These are phyloP conservation scores for Pithys albifrons DNA, from an alignment of 2,113 vertebrate species.

Conservation along the genomic window DNA sequence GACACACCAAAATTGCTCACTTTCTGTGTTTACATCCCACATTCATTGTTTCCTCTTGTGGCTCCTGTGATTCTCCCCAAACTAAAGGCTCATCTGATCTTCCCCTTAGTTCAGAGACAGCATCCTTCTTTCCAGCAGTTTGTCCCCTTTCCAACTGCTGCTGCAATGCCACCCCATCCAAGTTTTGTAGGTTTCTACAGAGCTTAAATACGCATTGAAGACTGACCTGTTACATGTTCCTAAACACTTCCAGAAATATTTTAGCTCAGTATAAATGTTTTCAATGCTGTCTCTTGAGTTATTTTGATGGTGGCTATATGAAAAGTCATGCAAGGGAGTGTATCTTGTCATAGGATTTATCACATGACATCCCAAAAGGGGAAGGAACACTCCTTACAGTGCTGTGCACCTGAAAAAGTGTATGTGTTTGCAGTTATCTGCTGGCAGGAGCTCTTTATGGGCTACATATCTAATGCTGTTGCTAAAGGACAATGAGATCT, in stretches of 20 bases:
- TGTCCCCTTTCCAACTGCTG: accelerated
- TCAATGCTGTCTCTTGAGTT: not conserved
- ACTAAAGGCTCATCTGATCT: not conserved
- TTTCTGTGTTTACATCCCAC: not conserved
- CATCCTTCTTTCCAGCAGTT: not conserved
- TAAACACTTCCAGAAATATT: not conserved
- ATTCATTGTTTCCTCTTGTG: not conserved
- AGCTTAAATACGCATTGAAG: not conserved
- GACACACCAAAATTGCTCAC: not conserved
- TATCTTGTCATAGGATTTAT: not conserved
- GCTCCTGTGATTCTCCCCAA: not conserved
- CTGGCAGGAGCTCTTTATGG: not conserved
- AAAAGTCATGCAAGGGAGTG: not conserved
- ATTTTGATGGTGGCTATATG: not conserved
- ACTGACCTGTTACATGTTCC: not conserved
- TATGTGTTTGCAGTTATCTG: not conserved
- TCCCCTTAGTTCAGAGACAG: not conserved
- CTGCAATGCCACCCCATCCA: not conserved
- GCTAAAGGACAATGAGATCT: not conserved
- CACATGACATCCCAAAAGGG: not conserved
- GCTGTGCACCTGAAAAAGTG: not conserved
- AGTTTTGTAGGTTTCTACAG: not conserved
- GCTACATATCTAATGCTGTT: not conserved
- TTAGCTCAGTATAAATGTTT: not conserved
- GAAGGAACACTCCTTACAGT: not conserved